phyloP scores from a whole-genome alignment of 2,888 invertebrate species.

The Drosophila melanosoma region DNA sequence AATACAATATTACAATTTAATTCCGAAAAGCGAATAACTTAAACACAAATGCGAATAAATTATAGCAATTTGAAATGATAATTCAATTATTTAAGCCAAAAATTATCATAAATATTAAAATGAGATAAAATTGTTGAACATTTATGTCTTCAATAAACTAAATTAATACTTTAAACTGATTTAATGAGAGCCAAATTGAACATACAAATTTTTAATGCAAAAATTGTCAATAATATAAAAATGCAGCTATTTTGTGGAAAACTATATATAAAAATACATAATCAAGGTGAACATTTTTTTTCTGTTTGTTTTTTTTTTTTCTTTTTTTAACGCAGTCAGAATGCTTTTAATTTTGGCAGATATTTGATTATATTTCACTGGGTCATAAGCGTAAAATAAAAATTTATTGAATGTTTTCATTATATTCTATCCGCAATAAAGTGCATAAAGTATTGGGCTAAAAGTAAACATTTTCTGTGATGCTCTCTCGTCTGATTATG shows the following conservation, averaged over 20 bases:
- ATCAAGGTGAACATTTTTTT: not conserved
- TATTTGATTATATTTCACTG: conserved; percentile 32
- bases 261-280: not conserved
- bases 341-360: not conserved
- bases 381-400: conserved; percentile 16
- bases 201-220: not conserved
- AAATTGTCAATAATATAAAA: not conserved
- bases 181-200: not conserved
- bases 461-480: conserved; percentile 49
- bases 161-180: not conserved
- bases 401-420: conserved; percentile 20
- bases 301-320: not conserved
- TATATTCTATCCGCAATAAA: conserved; percentile 29
- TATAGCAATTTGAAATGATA: not conserved
- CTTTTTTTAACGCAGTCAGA: not conserved
- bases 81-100: not conserved
- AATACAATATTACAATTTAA: not conserved
- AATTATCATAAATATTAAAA: not conserved
- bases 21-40: not conserved
- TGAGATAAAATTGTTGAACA: not conserved
- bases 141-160: not conserved
- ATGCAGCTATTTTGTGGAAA: not conserved
- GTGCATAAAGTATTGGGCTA: conserved; percentile 15
- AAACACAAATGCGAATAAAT: not conserved
- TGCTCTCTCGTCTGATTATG: conserved; percentile 13